phyloP scores from a whole-genome alignment of 2,888 invertebrate species.

The Chironomus riparius region DNA sequence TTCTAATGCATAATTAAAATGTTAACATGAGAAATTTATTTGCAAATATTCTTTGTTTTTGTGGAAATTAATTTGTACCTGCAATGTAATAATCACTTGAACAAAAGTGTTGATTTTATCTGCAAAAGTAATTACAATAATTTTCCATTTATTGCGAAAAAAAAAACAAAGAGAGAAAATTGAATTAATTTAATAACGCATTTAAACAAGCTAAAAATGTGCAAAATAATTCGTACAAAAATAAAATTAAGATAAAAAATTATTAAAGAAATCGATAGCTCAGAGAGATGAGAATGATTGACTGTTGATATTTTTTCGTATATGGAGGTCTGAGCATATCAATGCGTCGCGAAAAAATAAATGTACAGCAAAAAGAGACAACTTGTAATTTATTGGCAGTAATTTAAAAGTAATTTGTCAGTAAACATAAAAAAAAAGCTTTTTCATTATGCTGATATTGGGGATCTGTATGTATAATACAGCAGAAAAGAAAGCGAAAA shows the following conservation, averaged over 20 bases:
- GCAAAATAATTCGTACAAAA: no score
- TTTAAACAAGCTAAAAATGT: no score
- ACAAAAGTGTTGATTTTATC: neutral
- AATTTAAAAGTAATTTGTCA: neutral
- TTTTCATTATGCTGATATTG: neutral
- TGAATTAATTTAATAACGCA: no score
- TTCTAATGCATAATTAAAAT: neutral
- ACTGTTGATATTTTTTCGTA: neutral
- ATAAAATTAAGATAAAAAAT: no score
- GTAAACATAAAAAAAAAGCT: neutral
- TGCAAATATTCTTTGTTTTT: neutral
- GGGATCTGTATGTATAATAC: neutral
- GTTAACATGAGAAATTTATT: neutral
- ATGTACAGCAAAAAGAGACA: neutral
- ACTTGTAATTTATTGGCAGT: neutral
- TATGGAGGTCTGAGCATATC: neutral
- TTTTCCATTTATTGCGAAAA: neutral
- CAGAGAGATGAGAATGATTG: no score
- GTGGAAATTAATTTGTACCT: neutral
- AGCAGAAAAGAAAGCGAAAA: neutral
- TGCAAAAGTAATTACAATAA: neutral
- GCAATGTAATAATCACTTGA: neutral
- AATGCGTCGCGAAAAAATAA: neutral
- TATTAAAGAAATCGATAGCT: no score
- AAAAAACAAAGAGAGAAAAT: no score